Conservation (phyloP, 1,140 invertebrate species). For the Euglossa dilemma region DNA sequence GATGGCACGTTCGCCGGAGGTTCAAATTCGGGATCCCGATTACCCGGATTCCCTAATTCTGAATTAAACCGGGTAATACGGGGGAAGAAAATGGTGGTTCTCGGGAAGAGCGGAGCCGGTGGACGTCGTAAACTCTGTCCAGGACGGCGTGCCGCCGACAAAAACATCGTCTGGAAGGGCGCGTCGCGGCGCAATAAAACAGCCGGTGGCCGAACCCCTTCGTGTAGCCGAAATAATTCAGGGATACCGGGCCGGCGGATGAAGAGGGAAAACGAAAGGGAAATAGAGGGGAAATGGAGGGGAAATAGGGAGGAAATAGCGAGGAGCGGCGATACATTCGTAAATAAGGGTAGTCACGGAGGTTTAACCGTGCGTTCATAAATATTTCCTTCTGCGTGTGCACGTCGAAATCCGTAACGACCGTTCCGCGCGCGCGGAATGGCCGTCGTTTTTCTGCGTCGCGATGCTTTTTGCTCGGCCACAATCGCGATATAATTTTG, state of each 20-base stretch:
- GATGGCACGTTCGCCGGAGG: too few relatives aligned
- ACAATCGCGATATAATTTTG: not conserved
- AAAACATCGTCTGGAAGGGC: not conserved
- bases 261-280: not conserved
- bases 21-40: too few relatives aligned
- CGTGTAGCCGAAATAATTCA: conserved; percentile 16
- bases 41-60: too few relatives aligned
- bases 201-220: not conserved
- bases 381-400: conserved; percentile 13
- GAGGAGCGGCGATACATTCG: not conserved
- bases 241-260: not conserved
- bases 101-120: not conserved
- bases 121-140: conserved; percentile 5
- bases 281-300: not conserved
- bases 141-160: not conserved
- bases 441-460: not conserved
- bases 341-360: not conserved
- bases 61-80: too few relatives aligned
- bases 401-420: not conserved
- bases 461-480: not conserved
- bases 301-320: not conserved
- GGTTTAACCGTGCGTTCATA: conserved; percentile 7
- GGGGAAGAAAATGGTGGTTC: not conserved
- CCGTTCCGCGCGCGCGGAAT: not conserved
- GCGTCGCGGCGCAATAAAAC: conserved; percentile 10